phyloP scores from a whole-genome alignment of 1,140 invertebrate genomes.

The Drosophila truncata region DNA sequence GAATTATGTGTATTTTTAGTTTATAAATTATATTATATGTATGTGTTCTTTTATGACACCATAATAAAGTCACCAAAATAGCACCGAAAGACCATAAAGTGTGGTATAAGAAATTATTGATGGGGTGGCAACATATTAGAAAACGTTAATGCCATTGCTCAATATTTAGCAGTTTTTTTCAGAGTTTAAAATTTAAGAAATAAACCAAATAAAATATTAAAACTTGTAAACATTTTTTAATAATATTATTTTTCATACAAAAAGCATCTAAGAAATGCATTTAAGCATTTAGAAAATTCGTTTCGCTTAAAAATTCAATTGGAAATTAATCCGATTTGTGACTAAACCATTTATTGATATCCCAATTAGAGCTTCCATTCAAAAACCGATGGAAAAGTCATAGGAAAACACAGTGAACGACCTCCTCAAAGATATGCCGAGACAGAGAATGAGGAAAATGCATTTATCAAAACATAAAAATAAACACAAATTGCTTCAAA shows the following conservation, averaged over 20 bases:
- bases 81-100: slow-evolving; percentile 5
- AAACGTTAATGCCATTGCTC: neutral
- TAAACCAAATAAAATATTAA: neutral
- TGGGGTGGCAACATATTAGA: neutral
- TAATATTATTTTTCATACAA: neutral
- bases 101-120: slow-evolving; percentile 6
- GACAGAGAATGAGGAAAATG: slow-evolving; percentile 50
- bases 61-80: slow-evolving; percentile 8
- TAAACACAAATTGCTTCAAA: slow-evolving; percentile 80
- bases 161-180: neutral
- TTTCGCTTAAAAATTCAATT: slow-evolving; percentile 23
- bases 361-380: slow-evolving; percentile 56
- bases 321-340: slow-evolving; percentile 34
- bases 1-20: slow-evolving; percentile 12
- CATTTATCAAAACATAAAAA: slow-evolving; percentile 84
- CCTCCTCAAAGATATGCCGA: slow-evolving; percentile 56
- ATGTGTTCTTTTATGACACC: slow-evolving; percentile 7
- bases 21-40: slow-evolving; percentile 14
- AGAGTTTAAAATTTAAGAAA: neutral
- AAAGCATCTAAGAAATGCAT: neutral
- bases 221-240: too few relatives aligned
- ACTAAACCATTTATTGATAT: slow-evolving; percentile 47
- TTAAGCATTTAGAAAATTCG: slow-evolving; percentile 4
- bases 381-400: slow-evolving; percentile 10
- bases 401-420: slow-evolving; percentile 59